phyloP scores from a whole-genome alignment of 2,797 vertebrate species.

The Gallinago solitaria region DNA sequence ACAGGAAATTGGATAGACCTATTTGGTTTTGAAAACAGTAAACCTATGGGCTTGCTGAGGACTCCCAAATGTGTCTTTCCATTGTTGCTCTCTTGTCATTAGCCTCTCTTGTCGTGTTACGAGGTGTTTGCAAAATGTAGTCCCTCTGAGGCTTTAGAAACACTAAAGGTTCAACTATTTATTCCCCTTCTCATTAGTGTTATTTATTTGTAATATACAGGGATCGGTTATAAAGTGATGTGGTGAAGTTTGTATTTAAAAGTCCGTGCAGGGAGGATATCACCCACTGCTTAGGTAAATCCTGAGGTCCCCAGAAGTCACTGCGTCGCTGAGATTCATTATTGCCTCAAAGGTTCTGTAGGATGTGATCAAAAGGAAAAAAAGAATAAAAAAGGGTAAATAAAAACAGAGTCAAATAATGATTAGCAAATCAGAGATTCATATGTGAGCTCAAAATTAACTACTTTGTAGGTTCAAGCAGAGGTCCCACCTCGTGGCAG shows the following conservation, averaged over 20 bases:
- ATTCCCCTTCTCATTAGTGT: background rate
- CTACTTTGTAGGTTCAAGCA: background rate
- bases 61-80: background rate
- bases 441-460: background rate
- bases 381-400: rapidly evolving
- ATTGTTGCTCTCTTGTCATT: background rate
- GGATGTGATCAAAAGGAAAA: rapidly evolving
- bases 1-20: background rate
- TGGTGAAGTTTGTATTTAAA: background rate
- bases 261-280: background rate
- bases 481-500: background rate
- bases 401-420: background rate
- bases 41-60: background rate
- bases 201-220: background rate
- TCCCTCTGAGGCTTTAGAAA: background rate
- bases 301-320: background rate
- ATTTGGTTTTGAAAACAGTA: background rate
- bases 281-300: background rate
- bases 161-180: background rate
- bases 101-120: background rate
- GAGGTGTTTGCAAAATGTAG: background rate
- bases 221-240: background rate
- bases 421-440: background rate
- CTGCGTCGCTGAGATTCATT: background rate
- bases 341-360: background rate